Conservation (phyloP, 2,797 vertebrate species). For the Ispidina picta region DNA sequence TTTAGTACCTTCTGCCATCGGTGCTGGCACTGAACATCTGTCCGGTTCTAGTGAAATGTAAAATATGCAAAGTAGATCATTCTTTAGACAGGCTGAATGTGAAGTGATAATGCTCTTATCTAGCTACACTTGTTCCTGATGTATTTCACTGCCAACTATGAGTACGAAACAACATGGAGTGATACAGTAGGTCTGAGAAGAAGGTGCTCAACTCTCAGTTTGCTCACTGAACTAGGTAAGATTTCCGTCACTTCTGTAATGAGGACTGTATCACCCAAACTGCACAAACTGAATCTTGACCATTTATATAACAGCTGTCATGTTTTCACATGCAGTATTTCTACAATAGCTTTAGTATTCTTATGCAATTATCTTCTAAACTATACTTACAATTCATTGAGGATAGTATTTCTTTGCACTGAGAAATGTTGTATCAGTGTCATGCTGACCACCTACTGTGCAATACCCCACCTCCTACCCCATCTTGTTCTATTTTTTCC, state of each 20-base stretch:
- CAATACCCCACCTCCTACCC: background rate
- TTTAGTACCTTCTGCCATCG: slow-evolving; percentile 99
- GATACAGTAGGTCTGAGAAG: background rate
- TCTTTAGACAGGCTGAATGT: background rate
- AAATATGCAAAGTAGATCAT: background rate
- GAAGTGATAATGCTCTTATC: background rate
- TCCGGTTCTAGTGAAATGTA: slow-evolving; percentile 87
- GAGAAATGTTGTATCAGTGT: slow-evolving; percentile 3
- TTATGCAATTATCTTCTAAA: background rate
- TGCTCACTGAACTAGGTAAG: background rate
- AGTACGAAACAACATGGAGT: background rate
- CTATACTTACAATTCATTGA: background rate
- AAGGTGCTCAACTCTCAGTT: background rate
- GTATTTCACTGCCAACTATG: background rate
- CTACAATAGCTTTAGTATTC: background rate
- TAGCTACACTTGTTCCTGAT: background rate
- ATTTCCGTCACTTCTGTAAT: background rate
- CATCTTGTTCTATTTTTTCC: background rate
- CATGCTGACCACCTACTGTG: background rate
- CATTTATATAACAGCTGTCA: background rate
- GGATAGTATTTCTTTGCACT: background rate
- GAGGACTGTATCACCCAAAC: background rate
- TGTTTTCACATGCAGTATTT: background rate
- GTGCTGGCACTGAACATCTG: slow-evolving; percentile 98
- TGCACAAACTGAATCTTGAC: background rate